These are phyloP conservation scores for Lates japonicus DNA, from an alignment of 2,797 vertebrate species.

Conservation along the genomic window DNA sequence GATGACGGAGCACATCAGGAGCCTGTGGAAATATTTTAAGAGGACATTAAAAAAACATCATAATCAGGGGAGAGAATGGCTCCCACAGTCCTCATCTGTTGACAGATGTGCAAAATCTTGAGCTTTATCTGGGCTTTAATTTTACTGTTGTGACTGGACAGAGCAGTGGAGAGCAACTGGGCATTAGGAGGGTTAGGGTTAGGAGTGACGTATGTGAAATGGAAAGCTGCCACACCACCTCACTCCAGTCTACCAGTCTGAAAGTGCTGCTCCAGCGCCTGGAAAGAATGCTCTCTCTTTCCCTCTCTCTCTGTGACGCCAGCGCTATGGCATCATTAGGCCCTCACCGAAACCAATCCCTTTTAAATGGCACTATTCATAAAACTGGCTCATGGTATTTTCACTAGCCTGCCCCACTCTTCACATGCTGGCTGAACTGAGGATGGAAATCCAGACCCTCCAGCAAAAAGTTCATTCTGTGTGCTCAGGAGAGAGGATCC, in stretches of 20 bases:
- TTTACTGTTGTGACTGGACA: slow-evolving; percentile 58
- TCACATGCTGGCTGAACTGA: slow-evolving; percentile 61
- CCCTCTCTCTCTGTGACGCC: slow-evolving; percentile 63
- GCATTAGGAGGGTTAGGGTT: slow-evolving; percentile 19
- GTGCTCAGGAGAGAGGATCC: slow-evolving; percentile 35
- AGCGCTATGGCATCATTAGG: slow-evolving; percentile 71
- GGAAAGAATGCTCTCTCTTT: slow-evolving; percentile 77
- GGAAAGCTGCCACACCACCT: slow-evolving; percentile 71
- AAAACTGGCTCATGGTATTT: slow-evolving; percentile 64
- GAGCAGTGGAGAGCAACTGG: slow-evolving; percentile 51
- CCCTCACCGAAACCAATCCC: slow-evolving; percentile 63
- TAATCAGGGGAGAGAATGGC: slow-evolving; percentile 40
- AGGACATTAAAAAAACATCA: slow-evolving; percentile 37
- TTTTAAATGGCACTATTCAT: slow-evolving; percentile 83
- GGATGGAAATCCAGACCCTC: slow-evolving; percentile 56
- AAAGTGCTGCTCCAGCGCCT: slow-evolving; percentile 71
- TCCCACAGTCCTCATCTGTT: slow-evolving; percentile 29
- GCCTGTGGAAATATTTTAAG: slow-evolving; percentile 49
- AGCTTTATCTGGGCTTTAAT: slow-evolving; percentile 41
- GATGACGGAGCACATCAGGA: slow-evolving; percentile 50
- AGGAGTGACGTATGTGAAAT: slow-evolving; percentile 56
- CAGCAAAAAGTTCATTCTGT: slow-evolving; percentile 47
- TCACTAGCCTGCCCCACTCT: slow-evolving; percentile 42
- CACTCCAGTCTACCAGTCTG: slow-evolving; percentile 58
- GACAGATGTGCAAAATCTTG: slow-evolving; percentile 53